Evolutionary conservation across 1,140 invertebrate genomes (phyloP), one percentile per base, ranked within the genome.

Genomic region (Dysdera silvatica): DNA sequence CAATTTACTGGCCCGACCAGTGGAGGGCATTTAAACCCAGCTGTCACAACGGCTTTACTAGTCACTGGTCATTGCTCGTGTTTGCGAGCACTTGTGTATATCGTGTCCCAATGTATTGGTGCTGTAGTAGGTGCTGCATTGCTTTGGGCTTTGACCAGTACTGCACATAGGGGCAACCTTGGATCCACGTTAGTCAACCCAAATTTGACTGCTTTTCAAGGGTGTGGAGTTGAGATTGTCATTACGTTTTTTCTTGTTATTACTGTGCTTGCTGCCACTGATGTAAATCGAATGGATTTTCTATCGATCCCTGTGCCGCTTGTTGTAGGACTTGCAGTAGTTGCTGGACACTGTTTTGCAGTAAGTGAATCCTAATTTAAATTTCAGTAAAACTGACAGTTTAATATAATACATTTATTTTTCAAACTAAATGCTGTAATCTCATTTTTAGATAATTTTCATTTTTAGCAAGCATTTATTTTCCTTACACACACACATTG

Each of bases 11-110:
- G 87, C 26, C 88, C 91, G 65, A 80, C 93, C 8, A 91, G 87
- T 59, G 91, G 91, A 29, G 89, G 89, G 55, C 89, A 93, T 74
- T 85, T 95, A 51, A 94, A 94, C 74, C 91, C 91, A 1, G 89
- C 90, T 0, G 88, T 95, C 0, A 90, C 88, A 0, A 48, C 84
- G 14, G 89, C 86, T 12, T 81, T 91, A 59, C 75, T 92, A 18
- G 76, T 87, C 26, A 85, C 87, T 28, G 85, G 89, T 28, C 83
- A 89, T 69, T 87, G 90, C 51, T 85, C 83, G 69, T 73, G 91
- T 18, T 73, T 91, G 5, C 85, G 86, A 73, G 81, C 82, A 0
- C 51, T 85, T 7, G 82, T 89, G 63, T 92, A 89, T 74, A 80
- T 90, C 18, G 75, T 84, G 2, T 82, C 82, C 12, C 89, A 92